These are phyloP conservation scores for Andricus grossulariae DNA, from an alignment of 1,140 invertebrate genomes.

Conservation along the genomic window DNA sequence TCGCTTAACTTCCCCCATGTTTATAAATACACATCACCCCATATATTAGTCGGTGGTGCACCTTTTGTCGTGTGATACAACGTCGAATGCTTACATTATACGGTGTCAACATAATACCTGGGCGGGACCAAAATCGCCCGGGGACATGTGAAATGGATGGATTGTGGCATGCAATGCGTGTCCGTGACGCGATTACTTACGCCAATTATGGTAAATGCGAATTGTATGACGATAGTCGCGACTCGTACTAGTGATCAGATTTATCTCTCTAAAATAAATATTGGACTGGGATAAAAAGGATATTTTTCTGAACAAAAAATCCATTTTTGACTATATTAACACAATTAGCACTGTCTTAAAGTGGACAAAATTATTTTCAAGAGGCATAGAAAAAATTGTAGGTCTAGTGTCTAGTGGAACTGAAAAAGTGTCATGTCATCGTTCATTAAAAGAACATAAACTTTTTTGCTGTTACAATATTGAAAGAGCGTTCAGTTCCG, in stretches of 20 bases:
- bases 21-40: constrained; percentile 61
- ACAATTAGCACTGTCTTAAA: no score
- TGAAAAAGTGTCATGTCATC: no score
- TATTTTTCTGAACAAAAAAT: no score
- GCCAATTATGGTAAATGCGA: constrained; percentile 56
- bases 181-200: constrained; percentile 56
- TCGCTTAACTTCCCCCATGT: constrained; percentile 41
- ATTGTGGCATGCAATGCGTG: constrained; percentile 52
- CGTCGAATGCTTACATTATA: constrained; percentile 41
- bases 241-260: neutral
- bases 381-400: no score
- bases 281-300: no score
- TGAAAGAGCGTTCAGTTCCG: no score
- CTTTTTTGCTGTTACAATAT: no score
- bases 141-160: constrained; percentile 43
- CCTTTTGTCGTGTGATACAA: constrained; percentile 53
- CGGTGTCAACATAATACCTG: constrained; percentile 52
- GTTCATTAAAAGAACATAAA: no score
- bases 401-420: no score
- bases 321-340: no score
- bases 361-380: no score
- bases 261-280: neutral
- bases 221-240: constrained; percentile 19
- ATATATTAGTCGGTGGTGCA: constrained; percentile 54
- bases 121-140: constrained; percentile 34